These are phyloP conservation scores for Furcifer pardalis DNA, from an alignment of 2,797 vertebrate genomes.

Conservation along the genomic window DNA sequence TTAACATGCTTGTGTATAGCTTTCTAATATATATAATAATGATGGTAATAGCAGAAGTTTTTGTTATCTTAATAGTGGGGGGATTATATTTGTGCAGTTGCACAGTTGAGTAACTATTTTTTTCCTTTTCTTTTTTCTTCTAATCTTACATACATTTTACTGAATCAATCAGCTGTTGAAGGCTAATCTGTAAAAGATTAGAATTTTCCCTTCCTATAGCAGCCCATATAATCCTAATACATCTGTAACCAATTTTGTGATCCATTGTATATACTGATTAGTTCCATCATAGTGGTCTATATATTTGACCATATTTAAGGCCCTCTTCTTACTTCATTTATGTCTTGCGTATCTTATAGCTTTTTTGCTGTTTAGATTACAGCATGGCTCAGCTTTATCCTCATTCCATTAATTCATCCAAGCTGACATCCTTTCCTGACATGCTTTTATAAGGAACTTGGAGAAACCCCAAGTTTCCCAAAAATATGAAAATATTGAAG, in stretches of 20 bases:
- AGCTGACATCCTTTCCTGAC: slow-evolving; percentile 71
- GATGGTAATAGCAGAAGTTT: slow-evolving; percentile 89
- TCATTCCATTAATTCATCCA: slow-evolving; percentile 58
- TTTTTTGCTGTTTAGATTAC: slow-evolving; percentile 69
- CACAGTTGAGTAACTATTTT: slow-evolving; percentile 88
- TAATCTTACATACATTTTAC: slow-evolving; percentile 84
- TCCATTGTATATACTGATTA: slow-evolving; percentile 81
- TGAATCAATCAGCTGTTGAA: slow-evolving; percentile 82
- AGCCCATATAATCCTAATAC: slow-evolving; percentile 73
- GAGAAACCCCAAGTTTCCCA: slow-evolving; percentile 52
- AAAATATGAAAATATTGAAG: slow-evolving; percentile 31
- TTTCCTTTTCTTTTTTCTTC: slow-evolving; percentile 88
- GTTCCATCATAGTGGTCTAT: slow-evolving; percentile 76
- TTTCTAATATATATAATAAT: slow-evolving; percentile 99
- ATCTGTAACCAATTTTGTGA: slow-evolving; percentile 73
- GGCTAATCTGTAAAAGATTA: slow-evolving; percentile 84
- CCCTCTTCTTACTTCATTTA: slow-evolving; percentile 74
- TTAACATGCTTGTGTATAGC: slow-evolving; percentile 99
- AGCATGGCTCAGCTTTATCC: slow-evolving; percentile 61
- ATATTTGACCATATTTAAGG: slow-evolving; percentile 77
- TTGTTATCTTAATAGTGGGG: slow-evolving; percentile 94
- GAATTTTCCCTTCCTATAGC: slow-evolving; percentile 71
- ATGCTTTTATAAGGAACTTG: slow-evolving; percentile 61
- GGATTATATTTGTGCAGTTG: slow-evolving; percentile 91
- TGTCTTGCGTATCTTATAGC: slow-evolving; percentile 76